Evolutionary conservation across 2,113 vertebrate species (phyloP).

Genomic region (Bombycilla garrulus): DNA sequence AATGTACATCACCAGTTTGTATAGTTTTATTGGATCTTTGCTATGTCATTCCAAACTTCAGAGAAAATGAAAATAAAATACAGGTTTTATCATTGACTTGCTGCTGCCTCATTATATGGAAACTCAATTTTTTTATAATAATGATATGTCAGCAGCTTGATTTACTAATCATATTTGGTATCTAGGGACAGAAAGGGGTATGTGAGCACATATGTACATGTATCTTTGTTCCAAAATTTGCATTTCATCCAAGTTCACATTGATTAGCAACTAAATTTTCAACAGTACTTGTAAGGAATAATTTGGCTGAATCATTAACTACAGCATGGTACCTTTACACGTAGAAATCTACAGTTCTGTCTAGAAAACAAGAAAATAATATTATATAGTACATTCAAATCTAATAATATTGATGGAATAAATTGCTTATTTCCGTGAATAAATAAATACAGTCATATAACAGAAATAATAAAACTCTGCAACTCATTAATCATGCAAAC

Average conservation of each 20-base stretch:
- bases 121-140: not conserved
- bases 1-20: not conserved
- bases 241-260: slow-evolving; percentile 4
- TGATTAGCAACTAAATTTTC: slow-evolving; percentile 8
- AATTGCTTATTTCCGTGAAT: not conserved
- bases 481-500: slow-evolving; percentile 2
- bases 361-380: not conserved
- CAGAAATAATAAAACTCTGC: not conserved
- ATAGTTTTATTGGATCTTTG: not conserved
- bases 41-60: not conserved
- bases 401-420: not conserved
- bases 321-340: not conserved
- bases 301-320: not conserved
- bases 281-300: not conserved
- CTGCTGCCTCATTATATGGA: not conserved
- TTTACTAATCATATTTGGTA: not conserved
- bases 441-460: not conserved
- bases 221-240: not conserved
- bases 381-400: not conserved
- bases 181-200: not conserved
- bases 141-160: not conserved
- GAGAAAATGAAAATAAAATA: not conserved
- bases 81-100: not conserved
- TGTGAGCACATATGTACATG: not conserved
- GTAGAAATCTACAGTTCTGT: not conserved